Evolutionary conservation across 2,888 invertebrate genomes (phyloP).

Genomic region (Zootermopsis nevadensis): DNA sequence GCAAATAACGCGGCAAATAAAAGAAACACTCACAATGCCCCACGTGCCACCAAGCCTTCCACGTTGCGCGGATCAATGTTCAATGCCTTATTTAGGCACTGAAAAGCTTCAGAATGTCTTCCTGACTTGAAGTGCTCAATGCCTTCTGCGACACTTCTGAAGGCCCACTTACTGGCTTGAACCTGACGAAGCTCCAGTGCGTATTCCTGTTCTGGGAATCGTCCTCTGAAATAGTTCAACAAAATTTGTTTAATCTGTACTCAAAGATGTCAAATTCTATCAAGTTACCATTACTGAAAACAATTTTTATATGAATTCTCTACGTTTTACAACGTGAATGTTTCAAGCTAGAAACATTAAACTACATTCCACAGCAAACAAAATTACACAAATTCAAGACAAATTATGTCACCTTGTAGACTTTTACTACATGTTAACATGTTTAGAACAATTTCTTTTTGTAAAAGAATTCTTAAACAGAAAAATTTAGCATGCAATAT

Average conservation of each 20-base stretch:
- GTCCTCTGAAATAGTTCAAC: slow-evolving; percentile 66
- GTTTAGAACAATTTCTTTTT: too few species aligned
- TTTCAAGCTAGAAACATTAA: too few species aligned
- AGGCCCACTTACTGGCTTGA: slow-evolving; percentile 95
- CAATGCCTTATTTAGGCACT: slow-evolving; percentile 92
- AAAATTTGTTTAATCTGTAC: not conserved
- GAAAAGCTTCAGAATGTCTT: slow-evolving; percentile 93
- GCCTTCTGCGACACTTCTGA: slow-evolving; percentile 93
- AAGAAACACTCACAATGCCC: slow-evolving; percentile 75
- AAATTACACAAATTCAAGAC: too few species aligned
- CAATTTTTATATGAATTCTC: too few species aligned
- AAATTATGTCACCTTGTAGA: too few species aligned
- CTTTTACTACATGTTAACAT: too few species aligned
- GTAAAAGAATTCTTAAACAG: not conserved
- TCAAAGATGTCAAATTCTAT: too few species aligned
- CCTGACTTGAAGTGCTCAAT: slow-evolving; percentile 95
- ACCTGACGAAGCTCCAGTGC: slow-evolving; percentile 86
- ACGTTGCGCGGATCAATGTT: slow-evolving; percentile 92
- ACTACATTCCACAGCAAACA: too few species aligned
- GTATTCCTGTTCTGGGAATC: slow-evolving; percentile 84
- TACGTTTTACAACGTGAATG: too few species aligned
- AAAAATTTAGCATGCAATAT: not conserved
- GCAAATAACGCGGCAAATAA: not conserved
- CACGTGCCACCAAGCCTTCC: slow-evolving; percentile 91
- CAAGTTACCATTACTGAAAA: too few species aligned